Percentiles rank a stretch among this genome's conserved stretches.
phyloP scores from a whole-genome alignment of 1,140 invertebrate species.

The Ptiloglossa arizonensis region DNA sequence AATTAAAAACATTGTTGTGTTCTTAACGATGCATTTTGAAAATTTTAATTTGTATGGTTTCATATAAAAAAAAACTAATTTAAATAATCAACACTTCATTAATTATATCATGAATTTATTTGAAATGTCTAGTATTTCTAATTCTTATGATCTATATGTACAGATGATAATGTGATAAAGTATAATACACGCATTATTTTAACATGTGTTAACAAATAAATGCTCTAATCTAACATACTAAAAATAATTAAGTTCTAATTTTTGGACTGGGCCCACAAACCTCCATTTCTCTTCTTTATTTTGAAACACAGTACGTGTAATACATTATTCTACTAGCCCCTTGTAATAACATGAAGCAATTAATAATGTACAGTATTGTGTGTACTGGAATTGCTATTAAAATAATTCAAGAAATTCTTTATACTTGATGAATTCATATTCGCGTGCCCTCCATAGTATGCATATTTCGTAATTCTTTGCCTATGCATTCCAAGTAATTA shows the following conservation, averaged over 20 bases:
- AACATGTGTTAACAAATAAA: constrained; percentile 79
- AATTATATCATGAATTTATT: constrained; percentile 78
- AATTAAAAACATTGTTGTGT: too few relatives aligned
- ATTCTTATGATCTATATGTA: constrained; percentile 77
- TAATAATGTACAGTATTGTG: constrained; percentile 15
- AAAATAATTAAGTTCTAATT: constrained; percentile 71
- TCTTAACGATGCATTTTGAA: background rate
- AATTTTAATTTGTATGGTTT: background rate
- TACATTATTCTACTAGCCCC: background rate
- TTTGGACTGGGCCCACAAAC: constrained; percentile 72
- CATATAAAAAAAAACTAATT: background rate
- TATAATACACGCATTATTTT: constrained; percentile 78
- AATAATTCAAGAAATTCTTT: constrained; percentile 48
- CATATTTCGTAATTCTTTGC: background rate
- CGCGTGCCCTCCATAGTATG: background rate
- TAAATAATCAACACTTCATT: constrained; percentile 56
- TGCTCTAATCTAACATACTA: constrained; percentile 75
- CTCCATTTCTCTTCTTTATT: constrained; percentile 26
- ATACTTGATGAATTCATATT: background rate
- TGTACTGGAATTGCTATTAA: constrained; percentile 10
- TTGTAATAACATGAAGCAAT: background rate
- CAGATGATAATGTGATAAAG: constrained; percentile 78
- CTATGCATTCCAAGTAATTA: background rate
- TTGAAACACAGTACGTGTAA: constrained; percentile 2
- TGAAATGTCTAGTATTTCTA: constrained; percentile 78